phyloP scores from a whole-genome alignment of 2,888 invertebrate species.

The Phengaris arion region DNA sequence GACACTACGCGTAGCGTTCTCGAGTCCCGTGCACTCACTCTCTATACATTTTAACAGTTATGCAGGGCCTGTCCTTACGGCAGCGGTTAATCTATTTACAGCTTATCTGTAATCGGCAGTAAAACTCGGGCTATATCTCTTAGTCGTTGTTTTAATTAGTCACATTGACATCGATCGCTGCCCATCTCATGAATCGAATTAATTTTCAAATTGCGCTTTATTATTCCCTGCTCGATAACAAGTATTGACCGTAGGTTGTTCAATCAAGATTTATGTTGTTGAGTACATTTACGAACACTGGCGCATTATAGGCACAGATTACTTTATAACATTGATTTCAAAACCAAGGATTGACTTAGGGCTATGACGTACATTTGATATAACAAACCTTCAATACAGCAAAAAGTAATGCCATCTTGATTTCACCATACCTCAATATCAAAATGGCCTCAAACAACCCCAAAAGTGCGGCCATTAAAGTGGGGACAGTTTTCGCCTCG shows the following conservation, averaged over 20 bases:
- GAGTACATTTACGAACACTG: neutral
- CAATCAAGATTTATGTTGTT: neutral
- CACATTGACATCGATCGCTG: slow-evolving; percentile 45
- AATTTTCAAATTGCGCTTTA: slow-evolving; percentile 2
- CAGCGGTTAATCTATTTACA: slow-evolving; percentile 36
- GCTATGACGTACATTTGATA: no score
- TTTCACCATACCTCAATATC: no score
- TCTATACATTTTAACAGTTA: neutral
- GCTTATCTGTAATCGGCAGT: slow-evolving; percentile 45
- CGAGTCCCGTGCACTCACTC: neutral
- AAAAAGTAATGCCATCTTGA: no score
- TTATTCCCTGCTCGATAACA: neutral
- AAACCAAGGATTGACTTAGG: no score
- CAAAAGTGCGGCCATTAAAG: no score
- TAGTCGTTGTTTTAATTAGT: slow-evolving; percentile 43
- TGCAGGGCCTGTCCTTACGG: neutral
- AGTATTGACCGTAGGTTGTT: slow-evolving; percentile 6
- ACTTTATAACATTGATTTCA: no score
- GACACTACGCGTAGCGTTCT: no score
- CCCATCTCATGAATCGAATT: slow-evolving; percentile 31
- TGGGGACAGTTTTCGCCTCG: no score
- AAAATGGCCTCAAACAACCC: no score
- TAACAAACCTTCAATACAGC: no score
- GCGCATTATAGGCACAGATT: no score
- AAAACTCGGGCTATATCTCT: slow-evolving; percentile 45